A percentile compares a stretch with the other conserved stretches of the same genome.
Conservation (phyloP, 2,888 invertebrate genomes). For the Eledona agricola region DNA sequence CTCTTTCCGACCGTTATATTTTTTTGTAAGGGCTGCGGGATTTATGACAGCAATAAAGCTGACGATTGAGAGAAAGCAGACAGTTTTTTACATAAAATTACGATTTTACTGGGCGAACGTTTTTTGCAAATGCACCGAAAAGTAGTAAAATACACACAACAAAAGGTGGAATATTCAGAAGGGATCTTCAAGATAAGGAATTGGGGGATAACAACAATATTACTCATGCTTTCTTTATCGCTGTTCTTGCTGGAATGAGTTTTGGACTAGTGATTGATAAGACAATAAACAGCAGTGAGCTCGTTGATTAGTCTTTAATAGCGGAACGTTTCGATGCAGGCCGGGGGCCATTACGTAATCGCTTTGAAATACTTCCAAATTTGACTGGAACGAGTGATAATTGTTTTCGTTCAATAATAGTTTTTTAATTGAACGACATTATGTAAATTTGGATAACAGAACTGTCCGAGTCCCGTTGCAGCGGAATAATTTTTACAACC, state of each 20-base stretch:
- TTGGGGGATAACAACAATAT: no score
- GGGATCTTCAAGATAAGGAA: no score
- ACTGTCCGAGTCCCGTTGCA: neutral
- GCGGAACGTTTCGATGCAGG: no score
- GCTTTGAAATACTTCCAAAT: slow-evolving; percentile 16
- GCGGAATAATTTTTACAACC: neutral
- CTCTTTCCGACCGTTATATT: slow-evolving; percentile 13
- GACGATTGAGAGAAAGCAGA: slow-evolving; percentile 8
- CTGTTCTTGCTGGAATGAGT: no score
- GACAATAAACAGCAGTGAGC: no score
- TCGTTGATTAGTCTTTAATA: no score
- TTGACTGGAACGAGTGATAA: slow-evolving; percentile 6
- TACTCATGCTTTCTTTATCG: no score
- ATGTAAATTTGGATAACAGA: neutral
- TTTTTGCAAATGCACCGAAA: no score
- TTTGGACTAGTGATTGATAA: no score
- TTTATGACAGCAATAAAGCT: slow-evolving; percentile 18
- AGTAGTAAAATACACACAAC: no score
- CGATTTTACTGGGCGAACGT: no score
- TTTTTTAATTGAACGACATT: slow-evolving; percentile 11
- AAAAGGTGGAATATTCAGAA: no score
- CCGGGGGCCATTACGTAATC: slow-evolving; percentile 7
- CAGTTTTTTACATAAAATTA: slow-evolving; percentile 9
- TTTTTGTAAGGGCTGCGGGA: slow-evolving; percentile 17
- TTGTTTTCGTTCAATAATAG: slow-evolving; percentile 8